These are phyloP conservation scores for Geophilus truncorum DNA, from an alignment of 2,888 invertebrate species.

Conservation along the genomic window DNA sequence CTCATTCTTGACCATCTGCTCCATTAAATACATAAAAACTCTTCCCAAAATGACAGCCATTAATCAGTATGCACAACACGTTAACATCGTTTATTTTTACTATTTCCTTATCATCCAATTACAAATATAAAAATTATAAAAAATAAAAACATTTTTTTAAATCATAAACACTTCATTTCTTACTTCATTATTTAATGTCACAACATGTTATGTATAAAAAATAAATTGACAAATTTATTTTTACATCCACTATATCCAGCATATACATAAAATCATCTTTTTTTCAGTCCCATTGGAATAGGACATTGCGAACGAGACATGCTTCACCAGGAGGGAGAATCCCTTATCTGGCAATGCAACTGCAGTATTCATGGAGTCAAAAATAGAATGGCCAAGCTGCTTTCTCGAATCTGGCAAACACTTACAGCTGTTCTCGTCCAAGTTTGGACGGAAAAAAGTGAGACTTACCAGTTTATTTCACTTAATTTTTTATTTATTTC, in stretches of 20 bases:
- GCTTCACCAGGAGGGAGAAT: not conserved
- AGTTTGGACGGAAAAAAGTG: not conserved
- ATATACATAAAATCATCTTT: not conserved
- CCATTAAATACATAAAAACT: not conserved
- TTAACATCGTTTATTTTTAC: not conserved
- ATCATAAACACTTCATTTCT: not conserved
- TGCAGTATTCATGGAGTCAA: not conserved
- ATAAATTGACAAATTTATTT: not conserved
- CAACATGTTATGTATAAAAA: not conserved
- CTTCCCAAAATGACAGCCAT: not conserved
- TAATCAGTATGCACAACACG: not conserved
- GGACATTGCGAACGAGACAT: not conserved
- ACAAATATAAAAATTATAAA: too few species aligned
- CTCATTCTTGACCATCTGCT: not conserved
- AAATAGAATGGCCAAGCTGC: not conserved
- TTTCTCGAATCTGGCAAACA: conserved; percentile 4
- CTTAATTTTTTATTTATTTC: not conserved
- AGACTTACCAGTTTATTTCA: too few species aligned
- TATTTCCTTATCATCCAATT: not conserved
- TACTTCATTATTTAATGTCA: not conserved
- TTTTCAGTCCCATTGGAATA: not conserved
- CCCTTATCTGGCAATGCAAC: conserved; percentile 10
- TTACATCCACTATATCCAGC: too few species aligned
- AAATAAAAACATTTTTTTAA: too few species aligned
- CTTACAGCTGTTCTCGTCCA: not conserved